Evolutionary conservation across 2,113 vertebrate genomes (phyloP).

Genomic region (Myanophis thanlyinensis): DNA sequence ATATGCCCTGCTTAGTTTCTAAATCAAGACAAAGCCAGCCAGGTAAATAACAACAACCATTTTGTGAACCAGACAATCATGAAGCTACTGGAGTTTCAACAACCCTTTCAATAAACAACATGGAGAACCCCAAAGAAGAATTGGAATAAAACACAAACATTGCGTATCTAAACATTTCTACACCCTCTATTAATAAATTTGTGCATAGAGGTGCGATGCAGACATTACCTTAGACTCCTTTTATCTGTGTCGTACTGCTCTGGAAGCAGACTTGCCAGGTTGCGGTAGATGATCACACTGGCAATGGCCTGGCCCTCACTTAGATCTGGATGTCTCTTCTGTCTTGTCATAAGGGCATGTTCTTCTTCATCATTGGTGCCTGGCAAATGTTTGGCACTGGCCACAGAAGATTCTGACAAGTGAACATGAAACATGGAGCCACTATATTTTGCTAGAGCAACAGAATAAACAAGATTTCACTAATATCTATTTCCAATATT

Average conservation of each 20-base stretch:
- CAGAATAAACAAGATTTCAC: background rate
- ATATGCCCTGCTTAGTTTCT: background rate
- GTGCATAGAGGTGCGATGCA: background rate
- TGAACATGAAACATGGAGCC: background rate
- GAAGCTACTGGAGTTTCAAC: too few species aligned
- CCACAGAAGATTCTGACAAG: background rate
- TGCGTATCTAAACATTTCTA: background rate
- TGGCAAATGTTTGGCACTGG: slow-evolving; percentile 15
- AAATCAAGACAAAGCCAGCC: background rate
- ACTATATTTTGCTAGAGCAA: background rate
- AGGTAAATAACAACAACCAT: background rate
- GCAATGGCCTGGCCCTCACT: slow-evolving; percentile 82
- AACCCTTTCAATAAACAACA: background rate
- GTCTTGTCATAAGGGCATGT: slow-evolving; percentile 71
- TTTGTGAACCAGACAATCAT: background rate
- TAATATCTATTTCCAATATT: background rate
- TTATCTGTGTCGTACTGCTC: slow-evolving; percentile 90
- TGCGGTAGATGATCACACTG: slow-evolving; percentile 92
- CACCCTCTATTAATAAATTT: background rate
- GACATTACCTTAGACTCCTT: slow-evolving; percentile 84
- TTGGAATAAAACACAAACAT: background rate
- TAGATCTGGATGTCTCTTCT: slow-evolving; percentile 76
- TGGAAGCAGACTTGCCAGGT: slow-evolving; percentile 84
- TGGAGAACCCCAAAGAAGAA: background rate
- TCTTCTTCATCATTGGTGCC: slow-evolving; percentile 18